Conservation (phyloP, 2,113 vertebrate genomes). For the Limnothrissa miodon region DNA sequence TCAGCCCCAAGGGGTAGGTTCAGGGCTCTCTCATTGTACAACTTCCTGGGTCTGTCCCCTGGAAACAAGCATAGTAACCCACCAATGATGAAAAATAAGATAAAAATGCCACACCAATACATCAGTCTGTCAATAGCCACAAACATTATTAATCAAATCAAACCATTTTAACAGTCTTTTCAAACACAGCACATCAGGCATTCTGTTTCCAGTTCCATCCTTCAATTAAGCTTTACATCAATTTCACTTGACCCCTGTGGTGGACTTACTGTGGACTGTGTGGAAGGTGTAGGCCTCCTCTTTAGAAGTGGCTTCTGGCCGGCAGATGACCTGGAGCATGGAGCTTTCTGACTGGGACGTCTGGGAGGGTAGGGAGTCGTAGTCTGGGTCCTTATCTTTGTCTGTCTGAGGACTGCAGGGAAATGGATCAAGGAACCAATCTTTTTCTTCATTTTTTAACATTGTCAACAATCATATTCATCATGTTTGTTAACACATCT, state of each 20-base stretch:
- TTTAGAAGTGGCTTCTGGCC: slow-evolving; percentile 85
- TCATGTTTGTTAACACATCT: neutral
- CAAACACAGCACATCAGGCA: too few relatives aligned
- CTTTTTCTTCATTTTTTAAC: neutral
- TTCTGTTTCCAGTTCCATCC: too few relatives aligned
- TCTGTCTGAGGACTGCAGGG: slow-evolving; percentile 86
- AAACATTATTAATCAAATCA: too few relatives aligned
- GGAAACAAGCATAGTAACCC: slow-evolving; percentile 17
- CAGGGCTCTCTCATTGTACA: slow-evolving; percentile 76
- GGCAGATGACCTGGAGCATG: slow-evolving; percentile 94
- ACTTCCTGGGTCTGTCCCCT: slow-evolving; percentile 76
- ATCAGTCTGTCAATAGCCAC: too few relatives aligned
- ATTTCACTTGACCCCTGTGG: too few relatives aligned
- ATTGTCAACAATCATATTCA: neutral
- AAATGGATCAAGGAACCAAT: slow-evolving; percentile 11
- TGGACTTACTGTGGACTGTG: slow-evolving; percentile 73
- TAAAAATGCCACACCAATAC: neutral
- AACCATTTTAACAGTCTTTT: too few relatives aligned
- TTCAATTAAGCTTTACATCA: too few relatives aligned
- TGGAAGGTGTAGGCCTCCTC: slow-evolving; percentile 78
- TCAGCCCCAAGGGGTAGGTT: slow-evolving; percentile 78
- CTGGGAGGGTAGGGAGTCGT: slow-evolving; percentile 82
- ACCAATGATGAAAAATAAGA: neutral
- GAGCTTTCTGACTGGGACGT: slow-evolving; percentile 93
- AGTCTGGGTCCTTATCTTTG: slow-evolving; percentile 91